Conservation (phyloP, 2,797 vertebrate species). For the Schizopygopsis malacanthus region DNA sequence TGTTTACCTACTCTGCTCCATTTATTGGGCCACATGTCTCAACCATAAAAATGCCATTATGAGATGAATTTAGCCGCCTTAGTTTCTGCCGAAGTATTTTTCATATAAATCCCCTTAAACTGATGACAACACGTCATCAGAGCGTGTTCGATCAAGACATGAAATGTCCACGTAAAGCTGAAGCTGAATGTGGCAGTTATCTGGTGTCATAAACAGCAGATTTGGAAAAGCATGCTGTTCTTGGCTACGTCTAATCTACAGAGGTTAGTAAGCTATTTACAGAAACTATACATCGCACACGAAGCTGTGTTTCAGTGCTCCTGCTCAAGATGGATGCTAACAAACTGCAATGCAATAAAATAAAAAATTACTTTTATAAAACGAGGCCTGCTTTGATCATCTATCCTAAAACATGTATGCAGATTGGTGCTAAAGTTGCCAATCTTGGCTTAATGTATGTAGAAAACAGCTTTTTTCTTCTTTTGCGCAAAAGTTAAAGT, state of each 20-base stretch:
- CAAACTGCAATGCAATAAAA: slow-evolving; percentile 1
- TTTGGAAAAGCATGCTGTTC: slow-evolving; percentile 76
- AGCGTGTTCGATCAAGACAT: neutral
- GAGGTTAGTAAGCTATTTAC: slow-evolving; percentile 75
- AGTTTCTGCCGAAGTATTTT: slow-evolving; percentile 21
- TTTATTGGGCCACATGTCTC: slow-evolving; percentile 41
- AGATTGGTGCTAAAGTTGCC: slow-evolving; percentile 56
- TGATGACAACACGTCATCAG: neutral
- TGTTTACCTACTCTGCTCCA: slow-evolving; percentile 33
- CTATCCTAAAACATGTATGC: slow-evolving; percentile 60
- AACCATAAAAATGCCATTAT: slow-evolving; percentile 15
- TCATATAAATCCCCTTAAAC: slow-evolving; percentile 8
- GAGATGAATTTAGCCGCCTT: slow-evolving; percentile 25
- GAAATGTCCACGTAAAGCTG: slow-evolving; percentile 48
- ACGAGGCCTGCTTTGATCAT: slow-evolving; percentile 43
- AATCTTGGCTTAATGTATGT: slow-evolving; percentile 65
- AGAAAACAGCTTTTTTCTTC: slow-evolving; percentile 31
- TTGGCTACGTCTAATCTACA: slow-evolving; percentile 80
- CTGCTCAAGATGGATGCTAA: neutral
- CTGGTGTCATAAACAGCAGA: slow-evolving; percentile 67
- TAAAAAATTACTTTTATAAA: slow-evolving; percentile 49
- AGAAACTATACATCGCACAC: slow-evolving; percentile 73
- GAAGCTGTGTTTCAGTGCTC: slow-evolving; percentile 54
- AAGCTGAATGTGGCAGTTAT: slow-evolving; percentile 65
- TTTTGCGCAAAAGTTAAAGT: slow-evolving; percentile 36